phyloP scores from a whole-genome alignment of 2,888 invertebrate species.

The Allacma fusca region DNA sequence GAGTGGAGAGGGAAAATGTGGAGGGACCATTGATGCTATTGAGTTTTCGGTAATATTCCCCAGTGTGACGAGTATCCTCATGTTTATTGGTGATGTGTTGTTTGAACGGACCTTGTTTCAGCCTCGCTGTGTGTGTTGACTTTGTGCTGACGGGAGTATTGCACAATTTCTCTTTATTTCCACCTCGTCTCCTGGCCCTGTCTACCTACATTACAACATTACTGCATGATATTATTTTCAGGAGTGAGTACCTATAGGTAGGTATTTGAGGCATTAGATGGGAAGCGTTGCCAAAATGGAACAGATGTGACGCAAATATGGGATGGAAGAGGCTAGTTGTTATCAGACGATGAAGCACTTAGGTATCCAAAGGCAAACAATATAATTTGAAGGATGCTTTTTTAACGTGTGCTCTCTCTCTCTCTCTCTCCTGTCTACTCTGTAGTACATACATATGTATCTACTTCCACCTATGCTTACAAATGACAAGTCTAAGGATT shows the following conservation, averaged over 20 bases:
- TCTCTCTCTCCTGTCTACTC: background rate
- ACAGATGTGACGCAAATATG: constrained; percentile 28
- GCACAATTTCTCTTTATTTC: constrained; percentile 16
- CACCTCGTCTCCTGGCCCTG: no score
- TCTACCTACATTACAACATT: no score
- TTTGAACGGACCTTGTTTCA: background rate
- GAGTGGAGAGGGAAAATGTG: no score
- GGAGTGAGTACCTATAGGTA: background rate
- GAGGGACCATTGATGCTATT: no score
- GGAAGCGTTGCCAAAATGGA: constrained; percentile 29
- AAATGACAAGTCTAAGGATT: no score
- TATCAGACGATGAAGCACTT: constrained; percentile 16
- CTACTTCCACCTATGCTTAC: no score
- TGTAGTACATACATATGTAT: no score
- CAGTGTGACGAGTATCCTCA: no score
- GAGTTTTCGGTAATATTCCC: no score
- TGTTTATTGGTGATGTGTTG: no score
- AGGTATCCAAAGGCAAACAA: constrained; percentile 34
- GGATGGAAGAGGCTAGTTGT: background rate
- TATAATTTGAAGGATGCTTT: constrained; percentile 22
- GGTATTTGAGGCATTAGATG: no score
- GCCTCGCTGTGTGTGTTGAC: background rate
- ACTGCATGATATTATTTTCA: background rate
- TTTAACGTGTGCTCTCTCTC: background rate
- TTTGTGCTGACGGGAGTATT: constrained; percentile 26